phyloP scores from a whole-genome alignment of 2,888 invertebrate species.

The Standfussiana lucernea region DNA sequence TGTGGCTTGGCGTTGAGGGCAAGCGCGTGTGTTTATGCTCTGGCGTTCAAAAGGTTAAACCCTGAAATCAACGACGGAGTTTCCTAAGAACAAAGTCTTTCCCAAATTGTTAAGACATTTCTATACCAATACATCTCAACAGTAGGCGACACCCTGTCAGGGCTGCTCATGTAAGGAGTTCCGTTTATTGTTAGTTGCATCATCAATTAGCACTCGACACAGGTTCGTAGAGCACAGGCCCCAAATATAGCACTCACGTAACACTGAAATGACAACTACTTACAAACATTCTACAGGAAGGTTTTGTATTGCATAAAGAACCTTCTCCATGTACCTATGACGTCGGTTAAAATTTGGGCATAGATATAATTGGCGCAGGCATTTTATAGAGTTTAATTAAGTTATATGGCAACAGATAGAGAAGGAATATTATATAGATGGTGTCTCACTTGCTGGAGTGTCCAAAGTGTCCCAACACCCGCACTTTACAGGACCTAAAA shows the following conservation, averaged over 20 bases:
- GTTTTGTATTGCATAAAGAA: not conserved
- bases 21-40: too few relatives aligned
- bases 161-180: conserved; percentile 14
- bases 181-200: conserved; percentile 30
- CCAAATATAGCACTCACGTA: conserved; percentile 20
- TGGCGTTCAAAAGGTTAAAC: too few relatives aligned
- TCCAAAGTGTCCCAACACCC: not conserved
- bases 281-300: not conserved
- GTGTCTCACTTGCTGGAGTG: not conserved
- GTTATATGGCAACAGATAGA: not conserved
- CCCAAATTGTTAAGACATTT: not conserved
- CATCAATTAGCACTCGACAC: conserved; percentile 42
- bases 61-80: not conserved
- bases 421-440: not conserved
- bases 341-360: not conserved
- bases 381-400: not conserved
- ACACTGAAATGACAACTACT: conserved; percentile 15
- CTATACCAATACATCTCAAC: not conserved
- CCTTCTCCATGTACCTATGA: not conserved
- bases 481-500: not conserved
- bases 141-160: not conserved
- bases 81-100: not conserved
- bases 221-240: not conserved
- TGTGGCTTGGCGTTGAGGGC: too few relatives aligned
- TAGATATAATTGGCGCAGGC: too few relatives aligned